Evolutionary conservation across 2,113 vertebrate genomes (phyloP), one percentile per base, ranked within the genome.

Genomic region (Holacanthus passer): DNA sequence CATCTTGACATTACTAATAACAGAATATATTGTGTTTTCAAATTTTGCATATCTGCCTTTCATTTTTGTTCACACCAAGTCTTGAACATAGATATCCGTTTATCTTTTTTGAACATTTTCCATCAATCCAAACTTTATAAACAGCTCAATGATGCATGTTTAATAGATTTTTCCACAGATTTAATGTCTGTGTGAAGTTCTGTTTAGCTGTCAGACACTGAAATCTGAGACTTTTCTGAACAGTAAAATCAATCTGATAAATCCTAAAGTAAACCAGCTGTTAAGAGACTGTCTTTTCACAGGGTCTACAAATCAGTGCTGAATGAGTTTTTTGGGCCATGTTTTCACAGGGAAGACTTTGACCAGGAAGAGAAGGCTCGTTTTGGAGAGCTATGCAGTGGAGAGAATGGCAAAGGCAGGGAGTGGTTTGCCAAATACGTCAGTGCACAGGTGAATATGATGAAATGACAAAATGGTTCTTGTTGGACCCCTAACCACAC

Each of bases 351-450:
- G 78, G 96, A 98, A 89, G 97, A 99, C 81, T 93, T 99, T 92
- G 96, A 96, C 82, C 97, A 97, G 50, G 98, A 99, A 73, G 98
- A 99, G 92, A 98, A 98, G 88, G 97, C 98, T 71, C 96, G 88
- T 77, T 99, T 99, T 65, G 98, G 97, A 12, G 96, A 97, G 84
- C 94, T 98, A 32, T 99, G 98, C 93, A 96, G 96, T 7, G 95
- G 96, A 0, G 96, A 98, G 79, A 96, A 95, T 0, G 95, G 96
- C n/a, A 97, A 99, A 89, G 97, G 97, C 89, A 93, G 98, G 48
- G 98, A 99, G 81, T 99, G 98, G 98, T 99, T 99, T 0, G 96
- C 98, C 0, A 96, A 97, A 89, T 97, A 97, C 0, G 97, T 99
- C 90, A 99, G 97, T 0, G 97, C 97, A 13, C 98, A 98, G 96